Conservation (phyloP, 2,888 invertebrate genomes). For the Salpingus planirostris region DNA sequence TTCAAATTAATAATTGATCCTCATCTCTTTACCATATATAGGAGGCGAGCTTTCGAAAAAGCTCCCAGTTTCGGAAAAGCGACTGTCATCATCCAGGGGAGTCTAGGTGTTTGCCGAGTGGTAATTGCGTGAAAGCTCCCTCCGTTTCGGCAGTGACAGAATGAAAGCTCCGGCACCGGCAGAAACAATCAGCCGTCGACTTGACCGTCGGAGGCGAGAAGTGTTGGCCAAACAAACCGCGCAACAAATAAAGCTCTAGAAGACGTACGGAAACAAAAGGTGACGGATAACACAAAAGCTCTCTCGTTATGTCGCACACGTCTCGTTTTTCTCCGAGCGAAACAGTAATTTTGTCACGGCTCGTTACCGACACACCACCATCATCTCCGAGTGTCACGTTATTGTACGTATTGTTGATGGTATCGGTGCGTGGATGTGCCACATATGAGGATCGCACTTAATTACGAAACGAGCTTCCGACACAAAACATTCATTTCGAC, state of each 20-base stretch:
- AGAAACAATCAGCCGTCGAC: constrained; percentile 16
- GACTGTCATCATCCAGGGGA: no score
- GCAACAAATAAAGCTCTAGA: constrained; percentile 18
- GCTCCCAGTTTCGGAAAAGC: no score
- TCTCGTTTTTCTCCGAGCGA: constrained; percentile 7
- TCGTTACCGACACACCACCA: constrained; percentile 28
- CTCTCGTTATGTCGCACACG: constrained; percentile 20
- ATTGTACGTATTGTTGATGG: constrained; percentile 5
- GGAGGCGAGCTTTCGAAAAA: no score
- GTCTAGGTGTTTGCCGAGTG: no score
- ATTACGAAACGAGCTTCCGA: constrained; percentile 4
- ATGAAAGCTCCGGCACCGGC: no score
- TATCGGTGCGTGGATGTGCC: no score
- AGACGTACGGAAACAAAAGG: constrained; percentile 17
- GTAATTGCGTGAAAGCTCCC: no score
- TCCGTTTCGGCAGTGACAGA: no score
- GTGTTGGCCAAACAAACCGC: constrained; percentile 24
- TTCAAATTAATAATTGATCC: constrained; percentile 8
- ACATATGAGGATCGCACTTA: constrained; percentile 1
- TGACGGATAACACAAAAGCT: constrained; percentile 22
- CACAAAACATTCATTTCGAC: no score
- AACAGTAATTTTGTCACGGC: constrained; percentile 24
- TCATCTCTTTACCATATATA: no score
- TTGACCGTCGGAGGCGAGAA: constrained; percentile 20
- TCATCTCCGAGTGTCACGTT: constrained; percentile 26